These are phyloP conservation scores for Lagopus muta DNA, from an alignment of 2,113 vertebrate species.

Conservation along the genomic window DNA sequence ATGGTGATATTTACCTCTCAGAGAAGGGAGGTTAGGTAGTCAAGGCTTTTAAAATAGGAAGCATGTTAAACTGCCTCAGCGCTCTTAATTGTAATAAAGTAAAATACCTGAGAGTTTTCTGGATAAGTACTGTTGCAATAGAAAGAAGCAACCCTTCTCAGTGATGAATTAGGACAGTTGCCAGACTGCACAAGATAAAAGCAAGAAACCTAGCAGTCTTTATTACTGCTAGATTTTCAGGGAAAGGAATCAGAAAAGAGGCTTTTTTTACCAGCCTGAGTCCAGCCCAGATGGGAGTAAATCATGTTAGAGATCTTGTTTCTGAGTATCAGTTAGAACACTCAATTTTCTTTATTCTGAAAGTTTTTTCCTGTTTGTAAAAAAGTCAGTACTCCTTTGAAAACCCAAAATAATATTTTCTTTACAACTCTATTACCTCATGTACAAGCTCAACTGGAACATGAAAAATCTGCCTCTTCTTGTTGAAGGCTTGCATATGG, in stretches of 20 bases:
- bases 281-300: not conserved
- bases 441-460: not conserved
- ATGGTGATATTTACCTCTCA: not conserved
- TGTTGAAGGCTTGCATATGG: not conserved
- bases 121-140: not conserved
- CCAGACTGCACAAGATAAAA: not conserved
- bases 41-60: not conserved
- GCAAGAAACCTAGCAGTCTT: not conserved
- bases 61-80: accelerated
- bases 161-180: not conserved
- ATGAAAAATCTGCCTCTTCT: not conserved
- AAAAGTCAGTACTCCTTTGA: not conserved
- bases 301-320: not conserved
- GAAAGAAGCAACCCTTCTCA: not conserved
- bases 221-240: not conserved
- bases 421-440: not conserved
- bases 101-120: not conserved
- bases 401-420: not conserved
- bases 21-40: not conserved
- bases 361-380: not conserved
- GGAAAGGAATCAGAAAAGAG: not conserved
- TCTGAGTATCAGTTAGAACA: not conserved
- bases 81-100: not conserved
- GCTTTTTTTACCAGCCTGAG: accelerated
- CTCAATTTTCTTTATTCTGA: not conserved